A percentile compares a stretch with the other conserved stretches of the same genome.
Evolutionary conservation across 2,888 invertebrate species (phyloP).

Genomic region (Hydrotaea cyrtoneurina): DNA sequence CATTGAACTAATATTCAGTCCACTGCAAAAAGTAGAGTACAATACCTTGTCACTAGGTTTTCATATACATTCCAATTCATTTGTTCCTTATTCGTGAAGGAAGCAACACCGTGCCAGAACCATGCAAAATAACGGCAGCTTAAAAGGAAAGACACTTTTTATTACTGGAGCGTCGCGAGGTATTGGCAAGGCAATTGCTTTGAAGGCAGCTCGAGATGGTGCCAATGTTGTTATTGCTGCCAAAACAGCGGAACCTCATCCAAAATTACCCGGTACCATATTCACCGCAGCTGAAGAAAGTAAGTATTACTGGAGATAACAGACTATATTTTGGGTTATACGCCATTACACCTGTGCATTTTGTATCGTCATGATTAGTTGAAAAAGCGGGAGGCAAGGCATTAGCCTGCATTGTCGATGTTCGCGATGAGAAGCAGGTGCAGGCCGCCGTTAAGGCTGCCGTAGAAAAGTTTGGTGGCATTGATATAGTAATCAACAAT

Average conservation of each 20-base stretch:
- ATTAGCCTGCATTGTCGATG: conserved; percentile 90
- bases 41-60: neutral
- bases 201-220: conserved; percentile 93
- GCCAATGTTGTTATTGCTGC: conserved; percentile 93
- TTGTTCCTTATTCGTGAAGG: neutral
- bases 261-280: conserved; percentile 86
- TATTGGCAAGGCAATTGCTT: conserved; percentile 95
- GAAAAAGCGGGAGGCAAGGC: conserved; percentile 90
- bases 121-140: conserved; percentile 75
- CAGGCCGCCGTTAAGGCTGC: conserved; percentile 85
- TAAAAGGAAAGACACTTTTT: conserved; percentile 94
- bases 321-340: neutral
- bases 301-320: conserved; percentile 75
- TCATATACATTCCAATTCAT: neutral
- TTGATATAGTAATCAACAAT: conserved; percentile 97
- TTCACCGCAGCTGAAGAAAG: conserved; percentile 92
- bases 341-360: neutral
- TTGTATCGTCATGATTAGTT: conserved; percentile 83
- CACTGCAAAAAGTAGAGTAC: neutral
- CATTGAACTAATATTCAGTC: neutral
- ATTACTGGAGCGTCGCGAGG: conserved; percentile 98
- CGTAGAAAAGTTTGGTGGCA: conserved; percentile 92
- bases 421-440: conserved; percentile 88
- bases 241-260: conserved; percentile 91
- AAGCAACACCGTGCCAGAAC: neutral